Conservation (phyloP, 2,113 vertebrate genomes). For the Trogon melanurus region DNA sequence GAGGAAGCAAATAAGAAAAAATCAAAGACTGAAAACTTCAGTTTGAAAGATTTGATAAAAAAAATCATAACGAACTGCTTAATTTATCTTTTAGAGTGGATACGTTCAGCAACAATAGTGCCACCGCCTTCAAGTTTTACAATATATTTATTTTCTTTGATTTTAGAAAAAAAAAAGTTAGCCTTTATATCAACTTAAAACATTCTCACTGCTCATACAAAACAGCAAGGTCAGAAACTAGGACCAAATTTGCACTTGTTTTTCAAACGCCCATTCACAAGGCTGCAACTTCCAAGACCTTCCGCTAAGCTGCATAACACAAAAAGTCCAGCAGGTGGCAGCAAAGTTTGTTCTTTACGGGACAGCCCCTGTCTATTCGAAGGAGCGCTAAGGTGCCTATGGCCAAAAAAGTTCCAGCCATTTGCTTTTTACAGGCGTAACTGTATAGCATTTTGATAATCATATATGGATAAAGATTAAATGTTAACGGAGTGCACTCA, state of each 20-base stretch:
- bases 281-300: neutral
- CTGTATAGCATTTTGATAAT: neutral
- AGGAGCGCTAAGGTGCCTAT: neutral
- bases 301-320: neutral
- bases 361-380: neutral
- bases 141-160: neutral
- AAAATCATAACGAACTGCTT: neutral
- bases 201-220: neutral
- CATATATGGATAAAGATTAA: neutral
- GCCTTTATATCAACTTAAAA: neutral
- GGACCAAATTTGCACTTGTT: neutral
- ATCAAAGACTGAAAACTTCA: neutral
- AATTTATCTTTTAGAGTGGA: neutral
- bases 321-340: conserved; percentile 70
- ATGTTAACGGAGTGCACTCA: neutral
- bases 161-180: neutral
- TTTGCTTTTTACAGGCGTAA: neutral
- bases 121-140: neutral
- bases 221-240: neutral
- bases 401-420: neutral
- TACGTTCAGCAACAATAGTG: neutral
- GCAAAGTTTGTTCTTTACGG: conserved; percentile 27
- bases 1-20: neutral
- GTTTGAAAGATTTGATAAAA: neutral
- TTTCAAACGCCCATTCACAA: neutral